phyloP scores from a whole-genome alignment of 1,140 invertebrate species.

The Trissolcus basalis region DNA sequence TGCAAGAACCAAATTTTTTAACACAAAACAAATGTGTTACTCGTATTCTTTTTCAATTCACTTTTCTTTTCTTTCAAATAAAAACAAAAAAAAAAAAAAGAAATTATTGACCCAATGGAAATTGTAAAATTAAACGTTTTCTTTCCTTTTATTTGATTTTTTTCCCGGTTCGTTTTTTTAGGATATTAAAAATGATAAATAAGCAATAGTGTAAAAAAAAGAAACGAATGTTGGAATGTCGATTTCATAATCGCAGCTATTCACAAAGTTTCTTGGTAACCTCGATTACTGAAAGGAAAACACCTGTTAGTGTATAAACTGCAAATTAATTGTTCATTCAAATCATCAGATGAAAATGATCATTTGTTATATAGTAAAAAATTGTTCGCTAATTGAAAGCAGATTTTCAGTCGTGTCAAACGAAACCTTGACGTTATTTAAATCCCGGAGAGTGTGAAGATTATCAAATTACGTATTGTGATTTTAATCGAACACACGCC shows the following conservation, averaged over 20 bases:
- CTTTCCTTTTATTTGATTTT: background rate
- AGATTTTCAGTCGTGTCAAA: no score
- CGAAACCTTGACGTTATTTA: conserved; percentile 8
- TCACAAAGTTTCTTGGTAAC: conserved; percentile 46
- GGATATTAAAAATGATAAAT: no score
- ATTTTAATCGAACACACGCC: background rate
- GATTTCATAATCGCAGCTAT: conserved; percentile 50
- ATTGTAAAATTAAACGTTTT: no score
- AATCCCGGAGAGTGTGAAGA: conserved; percentile 2
- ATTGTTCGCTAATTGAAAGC: no score
- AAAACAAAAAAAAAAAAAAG: no score
- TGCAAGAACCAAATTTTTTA: background rate
- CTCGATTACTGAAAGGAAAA: conserved; percentile 44
- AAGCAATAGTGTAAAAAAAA: no score
- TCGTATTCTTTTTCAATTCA: no score
- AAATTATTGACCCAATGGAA: no score
- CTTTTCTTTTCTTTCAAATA: no score
- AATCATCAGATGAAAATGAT: background rate
- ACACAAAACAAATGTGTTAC: no score
- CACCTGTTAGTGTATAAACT: conserved; percentile 11
- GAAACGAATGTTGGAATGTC: conserved; percentile 24
- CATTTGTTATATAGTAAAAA: no score
- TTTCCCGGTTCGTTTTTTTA: background rate
- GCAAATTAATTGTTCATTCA: conserved; percentile 16
- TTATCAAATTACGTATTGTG: conserved; percentile 15